Percentiles rank a stretch among this genome's conserved stretches.
Evolutionary conservation across 1,140 invertebrate species (phyloP).

Genomic region (Globodera rostochiensis): DNA sequence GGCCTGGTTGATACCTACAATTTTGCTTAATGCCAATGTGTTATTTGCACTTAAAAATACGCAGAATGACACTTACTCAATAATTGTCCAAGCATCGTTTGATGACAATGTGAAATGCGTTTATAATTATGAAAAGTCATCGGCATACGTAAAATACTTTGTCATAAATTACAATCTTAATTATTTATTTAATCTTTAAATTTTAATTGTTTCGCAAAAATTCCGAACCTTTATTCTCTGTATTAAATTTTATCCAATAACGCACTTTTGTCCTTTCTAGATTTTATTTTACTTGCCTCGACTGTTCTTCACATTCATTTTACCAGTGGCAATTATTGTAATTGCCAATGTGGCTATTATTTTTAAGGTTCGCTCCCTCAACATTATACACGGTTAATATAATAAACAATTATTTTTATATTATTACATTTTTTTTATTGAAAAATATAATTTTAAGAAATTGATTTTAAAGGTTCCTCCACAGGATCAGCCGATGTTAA

Average conservation of each 20-base stretch:
- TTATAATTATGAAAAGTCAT: too few species aligned
- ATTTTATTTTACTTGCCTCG: background rate
- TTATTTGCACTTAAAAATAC: background rate
- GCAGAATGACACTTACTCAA: too few species aligned
- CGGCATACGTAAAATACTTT: too few species aligned
- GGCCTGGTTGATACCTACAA: background rate
- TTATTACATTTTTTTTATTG: background rate
- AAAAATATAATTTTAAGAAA: background rate
- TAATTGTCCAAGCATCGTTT: too few species aligned
- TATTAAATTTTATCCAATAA: background rate
- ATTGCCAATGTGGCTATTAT: slow-evolving; percentile 19
- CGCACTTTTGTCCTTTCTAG: background rate
- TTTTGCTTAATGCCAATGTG: background rate
- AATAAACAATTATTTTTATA: background rate
- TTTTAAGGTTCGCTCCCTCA: slow-evolving; percentile 1
- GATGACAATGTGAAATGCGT: too few species aligned
- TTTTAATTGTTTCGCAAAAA: background rate
- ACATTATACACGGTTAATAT: slow-evolving; percentile 14
- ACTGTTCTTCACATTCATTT: background rate
- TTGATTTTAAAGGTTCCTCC: background rate
- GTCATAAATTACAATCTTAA: too few species aligned
- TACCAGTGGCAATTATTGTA: background rate
- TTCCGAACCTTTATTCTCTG: background rate
- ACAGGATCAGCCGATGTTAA: slow-evolving; percentile 3
- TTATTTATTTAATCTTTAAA: background rate